Percentiles rank a stretch among this genome's conserved stretches.
Evolutionary conservation across 2,888 invertebrate species (phyloP).

Genomic region (Protophormia terraenovae): DNA sequence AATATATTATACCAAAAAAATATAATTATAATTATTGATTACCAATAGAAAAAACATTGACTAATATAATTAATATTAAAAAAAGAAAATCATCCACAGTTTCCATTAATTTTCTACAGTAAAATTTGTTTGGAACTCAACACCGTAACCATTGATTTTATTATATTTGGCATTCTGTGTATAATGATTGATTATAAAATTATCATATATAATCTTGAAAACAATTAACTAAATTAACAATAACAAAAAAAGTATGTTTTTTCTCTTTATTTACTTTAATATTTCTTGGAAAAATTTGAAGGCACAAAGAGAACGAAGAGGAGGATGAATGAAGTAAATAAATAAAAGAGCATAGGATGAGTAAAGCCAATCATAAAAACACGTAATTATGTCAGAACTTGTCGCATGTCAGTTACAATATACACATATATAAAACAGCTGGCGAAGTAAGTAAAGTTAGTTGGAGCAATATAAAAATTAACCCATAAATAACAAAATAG

Average conservation of each 20-base stretch:
- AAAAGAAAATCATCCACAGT: background rate
- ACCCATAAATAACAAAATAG: background rate
- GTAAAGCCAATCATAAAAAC: conserved; percentile 38
- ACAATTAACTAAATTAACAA: conserved; percentile 47
- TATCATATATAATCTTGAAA: conserved; percentile 10
- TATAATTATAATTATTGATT: background rate
- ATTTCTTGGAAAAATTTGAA: background rate
- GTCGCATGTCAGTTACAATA: conserved; percentile 44
- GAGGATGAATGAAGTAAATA: background rate
- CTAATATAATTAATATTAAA: background rate
- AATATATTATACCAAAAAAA: background rate
- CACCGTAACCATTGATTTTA: background rate
- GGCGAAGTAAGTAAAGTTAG: background rate
- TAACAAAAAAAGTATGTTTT: background rate
- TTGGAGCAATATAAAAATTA: background rate
- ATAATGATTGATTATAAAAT: conserved; percentile 50
- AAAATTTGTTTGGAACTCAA: background rate
- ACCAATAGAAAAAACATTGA: background rate
- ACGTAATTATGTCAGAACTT: conserved; percentile 42
- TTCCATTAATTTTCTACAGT: background rate
- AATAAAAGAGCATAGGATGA: background rate
- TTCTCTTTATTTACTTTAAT: background rate
- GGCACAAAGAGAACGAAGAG: background rate
- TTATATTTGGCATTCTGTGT: background rate
- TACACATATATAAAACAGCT: background rate